Evolutionary conservation across 2,888 invertebrate species (phyloP), one percentile per base, ranked within the genome.

Genomic region (Eucriotettix oculatus): DNA sequence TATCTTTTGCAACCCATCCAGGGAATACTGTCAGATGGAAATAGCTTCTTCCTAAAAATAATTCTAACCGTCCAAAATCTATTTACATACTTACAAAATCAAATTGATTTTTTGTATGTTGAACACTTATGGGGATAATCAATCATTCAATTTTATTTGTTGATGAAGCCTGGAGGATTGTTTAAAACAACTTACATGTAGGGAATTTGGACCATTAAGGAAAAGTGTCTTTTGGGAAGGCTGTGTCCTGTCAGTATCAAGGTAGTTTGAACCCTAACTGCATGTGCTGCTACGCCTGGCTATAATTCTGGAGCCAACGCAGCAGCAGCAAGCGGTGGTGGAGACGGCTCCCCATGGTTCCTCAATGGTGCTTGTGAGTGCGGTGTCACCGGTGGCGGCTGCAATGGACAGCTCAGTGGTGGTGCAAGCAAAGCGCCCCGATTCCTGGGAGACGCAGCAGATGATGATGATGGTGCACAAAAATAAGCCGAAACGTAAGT

Each of bases 371-470:
- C 68, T 71, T 65, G 67, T 72, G 69, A 70, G 69, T 66, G 68
- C 68, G 67, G 65, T 67, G 63, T 61, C 61, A 78, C 78, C 78
- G 73, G 77, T 77, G 77, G 78, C 77, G 77, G 78, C 64, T 58
- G 64, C 64, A 66, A 70, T 70, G 70, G 70, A 70, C 65, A 69
- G 68, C 66, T 67, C 70, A 66, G 66, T 69, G 65, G 66, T 68
- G 66, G 68, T 68, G 66, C 69, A 69, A 65, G 67, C 70, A 63
- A 71, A 71, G 66, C 68, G 70, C 64, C 68, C 69, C 62, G 70
- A 71, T 66, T 83, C 83, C 78, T 84, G 84, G 84, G 84, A 84
- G 74, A 83, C 84, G 76, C 84, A 84, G 75, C 79, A 83, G 75
- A 80, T 84, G 80, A 80, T 83, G 72, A 80, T 84, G 82, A 48